Evolutionary conservation across 2,888 invertebrate species (phyloP), one percentile per base, ranked within the genome.

Genomic region (Drosophila siamana): DNA sequence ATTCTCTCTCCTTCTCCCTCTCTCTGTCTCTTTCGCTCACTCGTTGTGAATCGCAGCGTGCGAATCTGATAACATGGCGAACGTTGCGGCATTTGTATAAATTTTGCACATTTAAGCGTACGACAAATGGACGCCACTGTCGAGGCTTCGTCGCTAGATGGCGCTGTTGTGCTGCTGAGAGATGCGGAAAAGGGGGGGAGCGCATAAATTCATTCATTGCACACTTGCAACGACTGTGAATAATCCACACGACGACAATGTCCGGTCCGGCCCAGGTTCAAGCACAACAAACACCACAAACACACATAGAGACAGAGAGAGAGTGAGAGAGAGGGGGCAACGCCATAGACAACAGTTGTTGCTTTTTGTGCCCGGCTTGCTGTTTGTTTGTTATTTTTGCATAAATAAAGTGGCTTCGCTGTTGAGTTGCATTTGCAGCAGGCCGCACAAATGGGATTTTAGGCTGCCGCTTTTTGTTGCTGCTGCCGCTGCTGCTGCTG

Each of bases 171-270:
- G 13, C n/a, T n/a, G 9, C 22, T 0, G 44, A 6, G 33, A n/a
- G 40, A 16, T 9, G 19, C 24, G 4, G 30, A 4, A 11, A 30
- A 30, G 33, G 22, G 36, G 22, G 41, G 9, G 47, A 19, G 60
- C 61, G 67, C 87, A 86, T 89, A 86, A 86, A 86, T 86, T 86
- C 86, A 86, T 86, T 86, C 86, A 86, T 86, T 89, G 89, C 88
- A 79, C 83, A 80, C 86, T 86, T 77, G 85, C 85, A 86, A 75
- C 86, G 75, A 78, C 89, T 88, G 80, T 88, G 89, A 88, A 86
- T 89, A 86, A 86, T 89, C 86, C 87, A 87, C 81, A 84, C 80
- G 72, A 75, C 88, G 80, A 88, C 83, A 84, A 80, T 88, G 88
- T 86, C 83, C 86, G 72, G 63, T 47, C 2, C 38, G 40, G 60